These are phyloP conservation scores for Anguilla japonica DNA, from an alignment of 2,113 vertebrate species.

Conservation along the genomic window DNA sequence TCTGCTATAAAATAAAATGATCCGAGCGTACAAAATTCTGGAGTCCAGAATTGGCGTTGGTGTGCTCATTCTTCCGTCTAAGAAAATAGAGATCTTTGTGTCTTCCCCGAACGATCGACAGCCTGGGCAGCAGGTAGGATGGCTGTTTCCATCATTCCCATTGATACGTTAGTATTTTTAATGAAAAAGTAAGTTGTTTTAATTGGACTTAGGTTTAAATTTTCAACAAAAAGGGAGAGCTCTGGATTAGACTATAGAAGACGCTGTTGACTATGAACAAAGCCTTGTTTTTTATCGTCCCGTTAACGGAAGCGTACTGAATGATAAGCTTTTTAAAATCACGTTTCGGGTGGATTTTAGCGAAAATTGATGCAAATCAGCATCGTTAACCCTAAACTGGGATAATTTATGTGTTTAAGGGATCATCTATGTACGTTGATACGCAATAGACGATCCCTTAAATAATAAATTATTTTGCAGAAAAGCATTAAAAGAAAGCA, in stretches of 20 bases:
- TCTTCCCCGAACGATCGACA: constrained; percentile 51
- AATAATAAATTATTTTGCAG: neutral
- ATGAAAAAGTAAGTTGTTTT: neutral
- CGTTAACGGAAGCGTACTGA: neutral
- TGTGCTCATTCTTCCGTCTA: constrained; percentile 30
- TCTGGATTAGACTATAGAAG: too few species aligned
- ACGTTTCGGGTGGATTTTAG: neutral
- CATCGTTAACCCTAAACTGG: neutral
- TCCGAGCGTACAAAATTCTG: neutral
- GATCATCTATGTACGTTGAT: neutral
- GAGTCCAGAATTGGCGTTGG: constrained; percentile 48
- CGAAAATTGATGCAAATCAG: neutral
- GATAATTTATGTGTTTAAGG: neutral
- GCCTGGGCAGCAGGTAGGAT: constrained; percentile 62
- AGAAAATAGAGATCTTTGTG: constrained; percentile 66
- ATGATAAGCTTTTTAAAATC: neutral
- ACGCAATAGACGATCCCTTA: neutral
- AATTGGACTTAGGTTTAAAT: neutral
- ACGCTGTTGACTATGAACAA: neutral
- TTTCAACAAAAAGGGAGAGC: neutral
- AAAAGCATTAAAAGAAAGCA: neutral
- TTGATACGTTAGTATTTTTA: neutral
- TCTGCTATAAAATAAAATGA: constrained; percentile 75
- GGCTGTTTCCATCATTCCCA: neutral
- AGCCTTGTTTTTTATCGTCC: neutral